Conservation (phyloP, 2,797 vertebrate genomes). For the Urophycis tenuis region DNA sequence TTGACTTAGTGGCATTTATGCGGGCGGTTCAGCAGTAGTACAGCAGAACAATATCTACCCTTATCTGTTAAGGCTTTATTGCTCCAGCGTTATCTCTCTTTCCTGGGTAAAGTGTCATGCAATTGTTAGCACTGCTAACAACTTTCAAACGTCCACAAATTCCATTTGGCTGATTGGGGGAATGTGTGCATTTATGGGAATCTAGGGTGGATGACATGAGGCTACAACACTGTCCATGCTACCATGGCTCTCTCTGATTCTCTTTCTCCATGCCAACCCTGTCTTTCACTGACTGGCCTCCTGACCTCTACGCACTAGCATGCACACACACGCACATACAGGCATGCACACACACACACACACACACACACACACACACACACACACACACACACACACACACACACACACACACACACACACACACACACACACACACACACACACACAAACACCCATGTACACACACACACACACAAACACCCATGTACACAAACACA, state of each 20-base stretch:
- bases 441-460: neutral
- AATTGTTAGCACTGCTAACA: neutral
- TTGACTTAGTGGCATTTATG: constrained; percentile 22
- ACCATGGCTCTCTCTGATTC: neutral
- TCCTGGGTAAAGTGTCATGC: constrained; percentile 19
- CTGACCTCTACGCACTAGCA: neutral
- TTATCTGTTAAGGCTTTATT: constrained; percentile 33
- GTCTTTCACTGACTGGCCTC: neutral
- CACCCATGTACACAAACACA: constrained; percentile 10
- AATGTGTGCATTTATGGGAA: neutral
- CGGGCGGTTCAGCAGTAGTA: constrained; percentile 29
- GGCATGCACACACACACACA: constrained; percentile 7
- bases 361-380: constrained; percentile 4
- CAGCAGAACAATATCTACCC: constrained; percentile 17
- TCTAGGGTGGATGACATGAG: constrained; percentile 4
- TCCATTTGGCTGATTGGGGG: neutral
- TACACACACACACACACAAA: constrained; percentile 8
- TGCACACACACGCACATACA: neutral
- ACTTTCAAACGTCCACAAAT: neutral
- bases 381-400: constrained; percentile 9
- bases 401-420: constrained; percentile 3
- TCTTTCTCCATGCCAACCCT: constrained; percentile 23
- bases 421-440: neutral
- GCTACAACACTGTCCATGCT: neutral
- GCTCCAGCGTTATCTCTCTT: constrained; percentile 2